Base-by-base conservation (phyloP, 2,113 vertebrate species). In the Rhinolophus sinicus region DNA sequence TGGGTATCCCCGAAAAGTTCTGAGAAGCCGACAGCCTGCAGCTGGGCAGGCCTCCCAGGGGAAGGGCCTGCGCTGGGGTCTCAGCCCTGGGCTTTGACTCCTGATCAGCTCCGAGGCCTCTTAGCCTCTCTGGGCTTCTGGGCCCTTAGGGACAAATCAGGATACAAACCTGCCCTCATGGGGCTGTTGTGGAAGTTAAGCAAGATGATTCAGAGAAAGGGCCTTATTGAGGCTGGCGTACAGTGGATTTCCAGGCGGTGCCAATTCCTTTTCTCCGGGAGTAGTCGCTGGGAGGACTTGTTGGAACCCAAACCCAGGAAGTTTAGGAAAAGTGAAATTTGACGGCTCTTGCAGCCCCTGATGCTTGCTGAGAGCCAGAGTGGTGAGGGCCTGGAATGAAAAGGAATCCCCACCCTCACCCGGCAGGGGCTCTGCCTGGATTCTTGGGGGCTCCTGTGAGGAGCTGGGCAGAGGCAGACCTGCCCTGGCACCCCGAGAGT, bases 21-120 rank as follows among this genome's bases (percentile, higher is more conserved):
- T 64, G 70, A 88, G 54, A 50, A 26, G 1, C 35, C 0, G 38
- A 38, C 62, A 47, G 26, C 8, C 3, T 0, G 0, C 7, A 2
- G 16, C 62, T 47, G 0, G 1, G 44, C 62, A 75, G 52, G 16
- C 18, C 14, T 56, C 24, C 22, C 28, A 0, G 33, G n/a, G 44
- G 22, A 28, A 47, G 30, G 54, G 8, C 30, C 56, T 0, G 11
- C 8, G 16, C 5, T 1, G 40, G 77, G 35, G 33, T 73, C 38
- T 86, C 24, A 47, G 65, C 22, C 84, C 62, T 2, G 2, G 64
- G 52, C 70, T 77, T 84, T 44, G 35, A 72, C 86, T 88, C 38
- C 38, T n/a, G 44, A 69, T 44, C 28, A 2, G 19, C 38, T 21
- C 2, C 3, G 24, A 0, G 3, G n/a, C 26, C 44, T 62, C n/a